phyloP scores from a whole-genome alignment of 2,888 invertebrate species.

The Stenchaetothrips biformis region DNA sequence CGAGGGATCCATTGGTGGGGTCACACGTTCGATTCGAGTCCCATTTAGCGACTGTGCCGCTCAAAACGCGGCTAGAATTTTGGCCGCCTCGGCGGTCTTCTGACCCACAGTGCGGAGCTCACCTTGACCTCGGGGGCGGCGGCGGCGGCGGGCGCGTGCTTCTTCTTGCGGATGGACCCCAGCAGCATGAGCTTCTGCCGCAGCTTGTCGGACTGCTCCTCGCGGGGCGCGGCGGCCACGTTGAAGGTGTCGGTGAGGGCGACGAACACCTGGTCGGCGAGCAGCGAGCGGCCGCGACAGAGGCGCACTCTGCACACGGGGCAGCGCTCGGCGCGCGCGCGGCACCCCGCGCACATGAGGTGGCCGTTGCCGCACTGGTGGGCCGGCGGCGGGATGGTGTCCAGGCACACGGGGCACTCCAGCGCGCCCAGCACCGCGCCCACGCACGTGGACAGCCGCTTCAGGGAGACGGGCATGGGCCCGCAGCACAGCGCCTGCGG shows the following conservation, averaged over 20 bases:
- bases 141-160: slow-evolving; percentile 27
- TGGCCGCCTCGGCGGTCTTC: no score
- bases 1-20: no score
- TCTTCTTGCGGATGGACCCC: slow-evolving; percentile 33
- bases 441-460: slow-evolving; percentile 51
- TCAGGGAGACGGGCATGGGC: slow-evolving; percentile 53
- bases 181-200: slow-evolving; percentile 32
- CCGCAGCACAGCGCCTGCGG: slow-evolving; percentile 51
- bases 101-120: no score
- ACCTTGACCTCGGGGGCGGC: slow-evolving; percentile 31
- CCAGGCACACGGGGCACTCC: slow-evolving; percentile 37
- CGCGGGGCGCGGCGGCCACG: slow-evolving; percentile 33
- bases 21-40: no score
- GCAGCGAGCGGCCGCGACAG: slow-evolving; percentile 50
- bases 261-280: slow-evolving; percentile 50
- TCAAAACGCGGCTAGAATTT: no score
- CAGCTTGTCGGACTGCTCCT: slow-evolving; percentile 34
- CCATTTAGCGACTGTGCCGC: no score
- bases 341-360: slow-evolving; percentile 37
- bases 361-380: slow-evolving; percentile 39
- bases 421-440: slow-evolving; percentile 49
- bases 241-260: slow-evolving; percentile 36
- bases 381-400: slow-evolving; percentile 39
- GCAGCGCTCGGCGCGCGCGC: slow-evolving; percentile 36
- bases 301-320: slow-evolving; percentile 41